A percentile compares a stretch with the other conserved stretches of the same genome.
These are phyloP conservation scores for Ridgeia piscesae DNA, from an alignment of 1,140 invertebrate species.

Conservation along the genomic window DNA sequence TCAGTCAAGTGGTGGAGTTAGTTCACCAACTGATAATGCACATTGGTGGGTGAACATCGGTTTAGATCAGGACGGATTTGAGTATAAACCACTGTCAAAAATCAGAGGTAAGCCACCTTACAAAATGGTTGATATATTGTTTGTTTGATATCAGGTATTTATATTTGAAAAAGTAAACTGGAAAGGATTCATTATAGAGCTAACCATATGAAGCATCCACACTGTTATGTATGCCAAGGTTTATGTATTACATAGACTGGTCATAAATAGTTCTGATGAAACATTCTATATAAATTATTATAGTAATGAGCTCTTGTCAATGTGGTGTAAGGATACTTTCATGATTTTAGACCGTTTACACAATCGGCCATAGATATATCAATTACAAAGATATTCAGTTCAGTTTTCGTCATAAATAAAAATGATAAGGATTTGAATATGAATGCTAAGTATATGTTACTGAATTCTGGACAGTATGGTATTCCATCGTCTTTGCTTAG, in stretches of 20 bases:
- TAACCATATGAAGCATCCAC: too few species aligned
- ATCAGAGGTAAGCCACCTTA: not conserved
- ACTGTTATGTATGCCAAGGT: not conserved
- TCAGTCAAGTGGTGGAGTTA: not conserved
- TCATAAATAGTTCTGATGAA: not conserved
- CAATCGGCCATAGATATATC: not conserved
- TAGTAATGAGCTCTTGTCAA: not conserved
- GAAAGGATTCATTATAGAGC: too few species aligned
- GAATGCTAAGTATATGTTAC: not conserved
- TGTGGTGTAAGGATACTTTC: not conserved
- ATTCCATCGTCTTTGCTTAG: not conserved
- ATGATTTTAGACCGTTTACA: not conserved
- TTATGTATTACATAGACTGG: not conserved
- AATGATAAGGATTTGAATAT: not conserved
- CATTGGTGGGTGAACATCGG: not conserved
- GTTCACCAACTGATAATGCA: not conserved
- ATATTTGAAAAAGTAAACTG: too few species aligned
- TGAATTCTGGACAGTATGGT: not conserved
- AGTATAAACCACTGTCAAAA: not conserved
- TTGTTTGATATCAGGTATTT: too few species aligned
- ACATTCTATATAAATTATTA: not conserved
- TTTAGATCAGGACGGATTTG: not conserved
- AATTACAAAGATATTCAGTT: not conserved
- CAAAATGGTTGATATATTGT: too few species aligned
- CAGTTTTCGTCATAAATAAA: not conserved